phyloP scores from a whole-genome alignment of 2,113 vertebrate species.

The Spilogale gracilis region DNA sequence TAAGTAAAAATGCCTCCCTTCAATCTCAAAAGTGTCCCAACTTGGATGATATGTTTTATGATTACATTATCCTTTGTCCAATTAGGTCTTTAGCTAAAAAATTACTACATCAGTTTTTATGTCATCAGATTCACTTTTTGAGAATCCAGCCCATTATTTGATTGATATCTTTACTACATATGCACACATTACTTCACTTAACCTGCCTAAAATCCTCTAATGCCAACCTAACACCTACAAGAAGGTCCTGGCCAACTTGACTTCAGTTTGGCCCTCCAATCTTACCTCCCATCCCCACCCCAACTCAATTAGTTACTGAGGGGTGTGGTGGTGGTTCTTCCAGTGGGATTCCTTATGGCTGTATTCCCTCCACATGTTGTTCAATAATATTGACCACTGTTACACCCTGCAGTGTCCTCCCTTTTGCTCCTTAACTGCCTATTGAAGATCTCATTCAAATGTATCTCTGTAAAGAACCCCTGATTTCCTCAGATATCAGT shows the following conservation, averaged over 20 bases:
- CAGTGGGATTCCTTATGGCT: not conserved
- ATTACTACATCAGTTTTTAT: not conserved
- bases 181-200: not conserved
- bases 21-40: not conserved
- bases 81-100: conserved; percentile 29
- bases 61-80: conserved; percentile 32
- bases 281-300: not conserved
- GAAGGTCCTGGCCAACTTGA: not conserved
- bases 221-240: not conserved
- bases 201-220: not conserved
- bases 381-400: not conserved
- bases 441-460: not conserved
- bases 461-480: not conserved
- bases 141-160: conserved; percentile 43
- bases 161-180: not conserved
- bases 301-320: not conserved
- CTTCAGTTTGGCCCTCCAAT: not conserved
- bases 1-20: conserved; percentile 9
- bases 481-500: not conserved
- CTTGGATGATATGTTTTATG: conserved; percentile 42
- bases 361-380: not conserved
- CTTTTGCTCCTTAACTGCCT: not conserved
- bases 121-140: not conserved
- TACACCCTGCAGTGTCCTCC: not conserved
- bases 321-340: not conserved